Conservation (phyloP, 2,888 invertebrate genomes). For the Hydroisotoma schaefferi region DNA sequence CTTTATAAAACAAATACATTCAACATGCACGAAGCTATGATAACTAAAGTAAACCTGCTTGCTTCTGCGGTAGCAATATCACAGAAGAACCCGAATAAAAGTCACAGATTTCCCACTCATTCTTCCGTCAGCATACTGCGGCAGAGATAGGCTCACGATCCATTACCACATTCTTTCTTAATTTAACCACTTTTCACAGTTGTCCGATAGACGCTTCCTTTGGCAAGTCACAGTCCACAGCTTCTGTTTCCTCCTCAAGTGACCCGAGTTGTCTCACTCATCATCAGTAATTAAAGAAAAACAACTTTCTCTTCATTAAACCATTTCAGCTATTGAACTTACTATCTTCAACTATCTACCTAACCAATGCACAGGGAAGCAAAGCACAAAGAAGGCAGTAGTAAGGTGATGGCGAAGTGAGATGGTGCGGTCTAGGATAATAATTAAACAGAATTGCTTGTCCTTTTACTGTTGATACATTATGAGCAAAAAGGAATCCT, state of each 20-base stretch:
- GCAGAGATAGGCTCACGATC: slow-evolving; percentile 1
- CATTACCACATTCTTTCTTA: slow-evolving; percentile 12
- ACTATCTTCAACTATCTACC: too few species aligned
- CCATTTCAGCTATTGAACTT: too few species aligned
- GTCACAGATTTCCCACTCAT: slow-evolving; percentile 1
- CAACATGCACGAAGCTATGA: too few species aligned
- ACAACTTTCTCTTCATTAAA: not conserved
- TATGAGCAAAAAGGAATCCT: too few species aligned
- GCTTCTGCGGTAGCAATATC: slow-evolving; percentile 2
- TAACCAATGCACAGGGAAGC: too few species aligned
- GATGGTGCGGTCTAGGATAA: too few species aligned
- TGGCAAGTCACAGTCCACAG: not conserved
- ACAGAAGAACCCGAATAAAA: not conserved
- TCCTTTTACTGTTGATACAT: too few species aligned
- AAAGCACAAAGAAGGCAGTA: too few species aligned
- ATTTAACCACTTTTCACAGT: slow-evolving; percentile 16
- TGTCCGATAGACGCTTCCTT: not conserved
- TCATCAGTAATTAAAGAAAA: slow-evolving; percentile 7
- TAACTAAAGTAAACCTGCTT: too few species aligned
- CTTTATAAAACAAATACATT: too few species aligned
- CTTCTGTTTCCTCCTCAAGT: not conserved
- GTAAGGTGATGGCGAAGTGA: too few species aligned
- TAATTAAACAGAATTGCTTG: too few species aligned
- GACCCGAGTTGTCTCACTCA: not conserved
- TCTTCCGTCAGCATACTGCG: not conserved